A percentile compares a stretch with the other conserved stretches of the same genome.
These are phyloP conservation scores for Chymomyza procnemis DNA, from an alignment of 2,888 invertebrate species.

Conservation along the genomic window DNA sequence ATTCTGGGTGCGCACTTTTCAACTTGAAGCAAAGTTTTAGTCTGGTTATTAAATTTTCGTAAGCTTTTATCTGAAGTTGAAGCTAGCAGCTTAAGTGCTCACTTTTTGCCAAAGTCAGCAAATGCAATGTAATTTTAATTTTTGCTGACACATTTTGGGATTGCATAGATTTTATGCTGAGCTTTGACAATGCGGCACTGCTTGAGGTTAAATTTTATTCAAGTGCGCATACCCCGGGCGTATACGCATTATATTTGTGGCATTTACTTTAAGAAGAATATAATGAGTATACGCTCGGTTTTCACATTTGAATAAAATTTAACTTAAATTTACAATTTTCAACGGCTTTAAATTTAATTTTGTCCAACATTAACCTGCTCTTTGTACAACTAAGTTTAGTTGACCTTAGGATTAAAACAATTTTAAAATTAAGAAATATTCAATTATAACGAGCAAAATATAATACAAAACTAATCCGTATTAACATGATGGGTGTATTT, in stretches of 20 bases:
- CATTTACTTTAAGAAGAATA: background rate
- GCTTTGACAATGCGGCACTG: background rate
- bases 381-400: no score
- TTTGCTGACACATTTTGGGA: conserved; percentile 6
- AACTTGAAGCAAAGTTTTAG: conserved; percentile 27
- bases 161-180: conserved; percentile 5
- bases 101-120: background rate
- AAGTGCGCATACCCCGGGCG: background rate
- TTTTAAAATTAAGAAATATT: no score
- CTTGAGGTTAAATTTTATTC: background rate
- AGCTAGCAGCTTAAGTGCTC: conserved; percentile 13
- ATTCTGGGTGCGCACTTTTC: conserved; percentile 32
- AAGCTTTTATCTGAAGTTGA: background rate
- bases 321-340: no score
- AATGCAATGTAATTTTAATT: background rate
- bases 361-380: no score
- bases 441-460: no score
- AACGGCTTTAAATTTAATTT: no score
- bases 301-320: no score
- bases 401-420: no score
- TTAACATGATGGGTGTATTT: no score
- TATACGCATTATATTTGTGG: conserved; percentile 28
- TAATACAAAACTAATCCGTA: no score
- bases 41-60: conserved; percentile 20
- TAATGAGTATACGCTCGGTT: no score